These are phyloP conservation scores for Sakesphorus luctuosus DNA, from an alignment of 2,113 vertebrate genomes.

Conservation along the genomic window DNA sequence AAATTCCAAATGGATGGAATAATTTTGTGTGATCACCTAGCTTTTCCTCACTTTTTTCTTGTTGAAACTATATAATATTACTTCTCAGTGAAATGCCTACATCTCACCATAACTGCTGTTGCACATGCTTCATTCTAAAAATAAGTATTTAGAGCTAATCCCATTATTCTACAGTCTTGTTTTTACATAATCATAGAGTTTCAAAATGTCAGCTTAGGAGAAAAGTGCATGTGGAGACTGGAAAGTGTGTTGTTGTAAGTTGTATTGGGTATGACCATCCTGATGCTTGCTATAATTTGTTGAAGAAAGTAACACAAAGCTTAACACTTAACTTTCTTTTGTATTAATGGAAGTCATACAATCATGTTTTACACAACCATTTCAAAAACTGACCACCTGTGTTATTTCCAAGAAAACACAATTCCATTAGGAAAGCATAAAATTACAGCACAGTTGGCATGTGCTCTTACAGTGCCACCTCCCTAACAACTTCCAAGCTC, in stretches of 20 bases:
- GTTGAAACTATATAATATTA: neutral
- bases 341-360: neutral
- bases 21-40: neutral
- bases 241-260: neutral
- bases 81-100: neutral
- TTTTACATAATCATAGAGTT: neutral
- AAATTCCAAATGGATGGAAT: neutral
- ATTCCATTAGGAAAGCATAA: neutral
- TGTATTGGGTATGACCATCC: neutral
- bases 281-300: neutral
- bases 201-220: neutral
- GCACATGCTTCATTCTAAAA: neutral
- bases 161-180: neutral
- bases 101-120: neutral
- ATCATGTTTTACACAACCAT: neutral
- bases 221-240: neutral
- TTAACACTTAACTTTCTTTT: neutral
- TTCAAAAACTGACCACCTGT: neutral
- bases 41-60: neutral
- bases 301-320: neutral
- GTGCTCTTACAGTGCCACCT: neutral
- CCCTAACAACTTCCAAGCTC: neutral
- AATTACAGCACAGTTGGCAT: neutral
- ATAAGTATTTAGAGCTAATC: neutral
- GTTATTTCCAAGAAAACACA: neutral